Conservation (phyloP, 2,797 vertebrate species). For the Pteropus rufus region DNA sequence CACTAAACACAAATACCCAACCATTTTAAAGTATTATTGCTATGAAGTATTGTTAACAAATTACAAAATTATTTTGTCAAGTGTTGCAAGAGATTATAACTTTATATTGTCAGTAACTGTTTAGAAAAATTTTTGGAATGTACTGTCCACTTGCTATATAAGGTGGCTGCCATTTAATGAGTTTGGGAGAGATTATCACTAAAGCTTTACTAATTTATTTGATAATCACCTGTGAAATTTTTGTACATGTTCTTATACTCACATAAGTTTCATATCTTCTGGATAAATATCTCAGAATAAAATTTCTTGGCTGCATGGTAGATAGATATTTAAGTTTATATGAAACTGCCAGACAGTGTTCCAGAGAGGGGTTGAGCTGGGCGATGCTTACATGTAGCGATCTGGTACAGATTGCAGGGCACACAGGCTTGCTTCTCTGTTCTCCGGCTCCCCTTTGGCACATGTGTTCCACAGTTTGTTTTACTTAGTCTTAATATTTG, state of each 20-base stretch:
- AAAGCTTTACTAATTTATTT: background rate
- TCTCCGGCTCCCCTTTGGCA: background rate
- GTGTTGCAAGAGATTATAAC: background rate
- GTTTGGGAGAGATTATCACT: background rate
- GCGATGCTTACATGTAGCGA: too few species aligned
- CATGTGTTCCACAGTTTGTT: background rate
- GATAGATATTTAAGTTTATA: background rate
- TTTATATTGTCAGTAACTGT: background rate
- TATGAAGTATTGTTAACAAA: background rate
- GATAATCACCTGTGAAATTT: background rate
- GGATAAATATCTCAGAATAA: background rate
- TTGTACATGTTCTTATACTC: background rate
- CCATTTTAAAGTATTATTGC: background rate
- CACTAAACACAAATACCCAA: background rate
- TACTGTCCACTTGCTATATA: background rate
- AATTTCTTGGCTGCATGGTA: background rate
- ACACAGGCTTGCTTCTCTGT: background rate
- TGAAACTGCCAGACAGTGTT: background rate
- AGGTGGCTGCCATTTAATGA: background rate
- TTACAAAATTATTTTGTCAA: background rate
- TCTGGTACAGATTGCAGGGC: background rate
- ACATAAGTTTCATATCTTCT: background rate
- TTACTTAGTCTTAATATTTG: background rate
- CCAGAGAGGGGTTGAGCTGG: background rate
- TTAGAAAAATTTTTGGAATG: background rate